Base-by-base conservation (phyloP, 2,113 vertebrate species). In the Erpornis zantholeuca region DNA sequence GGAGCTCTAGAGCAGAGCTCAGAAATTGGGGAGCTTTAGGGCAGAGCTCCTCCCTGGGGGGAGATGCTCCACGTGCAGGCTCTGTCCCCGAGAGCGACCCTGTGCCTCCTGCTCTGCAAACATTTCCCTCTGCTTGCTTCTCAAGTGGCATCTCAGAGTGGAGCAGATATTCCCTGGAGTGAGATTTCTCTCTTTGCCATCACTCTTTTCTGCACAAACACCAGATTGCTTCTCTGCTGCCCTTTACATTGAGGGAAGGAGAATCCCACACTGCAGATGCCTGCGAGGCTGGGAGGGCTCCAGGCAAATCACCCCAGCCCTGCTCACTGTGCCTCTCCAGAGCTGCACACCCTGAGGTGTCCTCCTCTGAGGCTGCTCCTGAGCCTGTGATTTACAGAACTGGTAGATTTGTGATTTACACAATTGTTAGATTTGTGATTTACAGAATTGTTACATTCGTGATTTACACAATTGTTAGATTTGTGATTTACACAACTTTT, bases 171-270 rank as follows among this genome's bases (percentile, higher is more conserved):
- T 97, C 76, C 95, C 95, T 59, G 21, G 95, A 96, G 96, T 96
- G 92, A 92, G 72, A 84, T 97, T 98, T 82, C 93, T 92, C 79
- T 95, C 88, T 97, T 97, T 95, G 82, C 93, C 90, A 75, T 57
- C 40, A 20, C 63, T 94, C 86, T 93, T 92, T 82, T 88, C 94
- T 96, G 59, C 86, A 96, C 93, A 97, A 98, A 98, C 94, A 98
- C 94, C 98, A 97, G 96, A 97, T 97, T 98, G 96, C 82, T 97
- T 95, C 97, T 95, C 38, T 88, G 66, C 86, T 96, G 92, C 97
- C 93, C 96, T 97, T 97, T 97, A 91, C 72, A 96, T 97, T 87
- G 79, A 94, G 95, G 81, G 60, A 83, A 47, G 59, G 80, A 94
- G 68, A 91, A 59, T 53, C 94, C 85, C 91, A 63, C 85, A 89